Percentiles rank a stretch among this genome's conserved stretches.
Evolutionary conservation across 2,797 vertebrate genomes (phyloP).

Genomic region (Tangara arthus): DNA sequence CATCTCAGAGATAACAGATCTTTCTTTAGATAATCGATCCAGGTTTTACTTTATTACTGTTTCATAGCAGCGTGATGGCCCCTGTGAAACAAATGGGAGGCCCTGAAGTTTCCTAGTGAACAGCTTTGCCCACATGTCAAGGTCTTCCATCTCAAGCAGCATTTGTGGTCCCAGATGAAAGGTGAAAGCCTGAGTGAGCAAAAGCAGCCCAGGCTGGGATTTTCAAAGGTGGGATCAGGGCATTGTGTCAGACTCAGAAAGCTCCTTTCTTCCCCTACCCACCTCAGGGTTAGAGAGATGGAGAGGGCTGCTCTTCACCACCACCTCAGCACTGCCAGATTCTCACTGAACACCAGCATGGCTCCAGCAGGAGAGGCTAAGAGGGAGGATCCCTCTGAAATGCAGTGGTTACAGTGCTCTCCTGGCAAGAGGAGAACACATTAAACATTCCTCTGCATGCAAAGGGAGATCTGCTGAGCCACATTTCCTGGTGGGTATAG

Average conservation of each 20-base stretch:
- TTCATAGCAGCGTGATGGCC: background rate
- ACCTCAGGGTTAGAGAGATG: background rate
- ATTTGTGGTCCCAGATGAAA: background rate
- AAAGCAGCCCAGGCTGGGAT: background rate
- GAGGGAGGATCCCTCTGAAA: background rate
- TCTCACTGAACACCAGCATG: background rate
- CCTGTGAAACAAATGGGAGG: conserved; percentile 10
- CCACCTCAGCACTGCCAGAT: background rate
- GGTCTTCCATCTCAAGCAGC: background rate
- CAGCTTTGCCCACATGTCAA: background rate
- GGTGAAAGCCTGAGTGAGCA: background rate
- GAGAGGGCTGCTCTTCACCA: background rate
- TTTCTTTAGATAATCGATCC: conserved; percentile 30
- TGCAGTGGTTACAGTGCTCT: background rate
- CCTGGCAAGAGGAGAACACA: background rate
- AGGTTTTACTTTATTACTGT: conserved; percentile 10
- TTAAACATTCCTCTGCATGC: background rate
- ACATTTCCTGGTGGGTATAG: background rate
- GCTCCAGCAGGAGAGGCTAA: background rate
- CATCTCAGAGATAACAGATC: background rate
- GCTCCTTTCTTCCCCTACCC: background rate
- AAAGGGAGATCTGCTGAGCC: background rate
- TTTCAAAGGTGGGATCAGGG: background rate
- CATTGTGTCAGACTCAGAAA: background rate
- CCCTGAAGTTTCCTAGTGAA: background rate